Evolutionary conservation across 2,888 invertebrate species (phyloP).

Genomic region (Automeris io): DNA sequence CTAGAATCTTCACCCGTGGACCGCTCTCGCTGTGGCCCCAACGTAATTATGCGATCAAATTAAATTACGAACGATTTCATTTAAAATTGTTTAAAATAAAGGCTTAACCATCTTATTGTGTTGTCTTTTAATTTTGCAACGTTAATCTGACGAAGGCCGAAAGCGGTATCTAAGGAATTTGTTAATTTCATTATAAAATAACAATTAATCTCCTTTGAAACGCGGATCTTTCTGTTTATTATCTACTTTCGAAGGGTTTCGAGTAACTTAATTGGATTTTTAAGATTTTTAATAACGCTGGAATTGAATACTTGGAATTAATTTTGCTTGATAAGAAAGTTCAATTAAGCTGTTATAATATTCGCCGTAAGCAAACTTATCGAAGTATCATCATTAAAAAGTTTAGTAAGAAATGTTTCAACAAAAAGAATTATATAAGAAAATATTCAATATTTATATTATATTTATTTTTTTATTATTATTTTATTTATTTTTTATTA

Average conservation of each 20-base stretch:
- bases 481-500: too few relatives aligned
- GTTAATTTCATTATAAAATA: slow-evolving; percentile 1
- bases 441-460: too few relatives aligned
- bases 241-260: neutral
- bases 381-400: too few relatives aligned
- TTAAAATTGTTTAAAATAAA: slow-evolving; percentile 15
- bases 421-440: too few relatives aligned
- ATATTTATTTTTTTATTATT: too few relatives aligned
- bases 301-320: too few relatives aligned
- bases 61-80: slow-evolving; percentile 15
- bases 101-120: slow-evolving; percentile 10
- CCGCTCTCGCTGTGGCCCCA: slow-evolving; percentile 12
- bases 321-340: neutral
- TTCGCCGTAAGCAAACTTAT: too few relatives aligned
- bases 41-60: slow-evolving; percentile 16
- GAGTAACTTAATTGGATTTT: neutral
- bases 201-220: slow-evolving; percentile 3
- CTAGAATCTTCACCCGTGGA: neutral
- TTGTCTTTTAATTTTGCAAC: slow-evolving; percentile 4
- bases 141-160: neutral
- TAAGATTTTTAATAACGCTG: neutral
- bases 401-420: too few relatives aligned
- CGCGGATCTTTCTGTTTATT: neutral
- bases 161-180: slow-evolving; percentile 1
- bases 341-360: neutral